Evolutionary conservation across 2,113 vertebrate genomes (phyloP).

Genomic region (Platysteira castanea): DNA sequence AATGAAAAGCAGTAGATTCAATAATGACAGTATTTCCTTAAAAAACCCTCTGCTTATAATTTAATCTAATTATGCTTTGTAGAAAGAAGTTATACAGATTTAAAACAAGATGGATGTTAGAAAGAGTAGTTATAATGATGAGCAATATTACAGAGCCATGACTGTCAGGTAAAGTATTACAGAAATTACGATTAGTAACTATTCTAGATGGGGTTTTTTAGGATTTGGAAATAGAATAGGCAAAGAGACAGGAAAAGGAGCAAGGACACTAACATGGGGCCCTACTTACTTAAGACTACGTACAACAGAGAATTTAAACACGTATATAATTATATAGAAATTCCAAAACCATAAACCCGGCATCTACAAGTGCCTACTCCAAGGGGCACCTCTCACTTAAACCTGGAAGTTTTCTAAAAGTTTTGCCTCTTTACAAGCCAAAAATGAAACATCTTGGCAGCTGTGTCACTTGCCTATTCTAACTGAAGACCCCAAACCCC

Average conservation of each 20-base stretch:
- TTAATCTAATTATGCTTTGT: not conserved
- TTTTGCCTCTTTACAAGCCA: not conserved
- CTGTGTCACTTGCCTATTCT: not conserved
- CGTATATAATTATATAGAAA: not conserved
- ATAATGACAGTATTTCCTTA: not conserved
- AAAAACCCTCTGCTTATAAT: not conserved
- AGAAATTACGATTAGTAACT: not conserved
- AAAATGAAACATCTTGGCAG: not conserved
- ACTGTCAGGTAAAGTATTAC: not conserved
- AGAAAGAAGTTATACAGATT: not conserved
- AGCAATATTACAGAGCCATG: not conserved
- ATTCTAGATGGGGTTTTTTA: not conserved
- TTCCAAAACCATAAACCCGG: not conserved
- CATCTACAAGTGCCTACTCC: not conserved
- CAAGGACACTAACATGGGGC: not conserved
- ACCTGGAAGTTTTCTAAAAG: not conserved
- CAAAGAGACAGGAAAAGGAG: not conserved
- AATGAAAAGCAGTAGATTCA: constrained; percentile 27
- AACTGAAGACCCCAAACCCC: not conserved
- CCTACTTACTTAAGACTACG: not conserved
- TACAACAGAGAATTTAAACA: not conserved
- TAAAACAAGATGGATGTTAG: not conserved
- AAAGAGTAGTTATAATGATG: not conserved
- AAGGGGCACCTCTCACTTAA: not conserved
- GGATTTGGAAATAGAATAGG: not conserved